Conservation (phyloP, 2,888 invertebrate species). For the Xestobium rufovillosum region DNA sequence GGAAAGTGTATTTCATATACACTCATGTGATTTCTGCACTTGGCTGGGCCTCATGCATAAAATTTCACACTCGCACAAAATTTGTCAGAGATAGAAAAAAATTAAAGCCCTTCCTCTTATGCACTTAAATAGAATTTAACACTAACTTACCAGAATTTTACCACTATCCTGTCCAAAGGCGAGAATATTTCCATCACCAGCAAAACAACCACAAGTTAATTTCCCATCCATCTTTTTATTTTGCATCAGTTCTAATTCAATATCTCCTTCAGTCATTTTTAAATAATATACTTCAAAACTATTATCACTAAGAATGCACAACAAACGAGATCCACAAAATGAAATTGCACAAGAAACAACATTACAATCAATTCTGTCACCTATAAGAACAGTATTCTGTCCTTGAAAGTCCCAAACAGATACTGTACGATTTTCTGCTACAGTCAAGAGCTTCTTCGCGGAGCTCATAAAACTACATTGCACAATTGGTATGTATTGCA, state of each 20-base stretch:
- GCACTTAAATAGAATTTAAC: no score
- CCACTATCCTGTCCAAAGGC: not conserved
- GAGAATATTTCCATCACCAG: not conserved
- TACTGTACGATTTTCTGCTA: not conserved
- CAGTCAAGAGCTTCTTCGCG: not conserved
- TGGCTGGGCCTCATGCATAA: no score
- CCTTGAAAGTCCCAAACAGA: not conserved
- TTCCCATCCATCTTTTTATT: not conserved
- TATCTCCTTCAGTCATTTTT: not conserved
- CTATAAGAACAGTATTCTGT: not conserved
- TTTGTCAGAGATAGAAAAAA: no score
- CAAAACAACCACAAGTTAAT: not conserved
- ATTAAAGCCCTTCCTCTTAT: no score
- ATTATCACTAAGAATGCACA: not conserved
- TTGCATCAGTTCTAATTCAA: not conserved
- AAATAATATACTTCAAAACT: conserved; percentile 1
- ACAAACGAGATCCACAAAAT: not conserved
- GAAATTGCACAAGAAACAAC: not conserved
- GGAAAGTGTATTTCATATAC: no score
- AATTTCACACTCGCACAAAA: no score
- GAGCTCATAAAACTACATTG: not conserved
- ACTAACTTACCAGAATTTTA: not conserved
- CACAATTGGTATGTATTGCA: not conserved
- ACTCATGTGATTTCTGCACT: no score
- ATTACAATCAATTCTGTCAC: not conserved